These are phyloP conservation scores for Brachymystax lenok DNA, from an alignment of 2,797 vertebrate genomes.

Conservation along the genomic window DNA sequence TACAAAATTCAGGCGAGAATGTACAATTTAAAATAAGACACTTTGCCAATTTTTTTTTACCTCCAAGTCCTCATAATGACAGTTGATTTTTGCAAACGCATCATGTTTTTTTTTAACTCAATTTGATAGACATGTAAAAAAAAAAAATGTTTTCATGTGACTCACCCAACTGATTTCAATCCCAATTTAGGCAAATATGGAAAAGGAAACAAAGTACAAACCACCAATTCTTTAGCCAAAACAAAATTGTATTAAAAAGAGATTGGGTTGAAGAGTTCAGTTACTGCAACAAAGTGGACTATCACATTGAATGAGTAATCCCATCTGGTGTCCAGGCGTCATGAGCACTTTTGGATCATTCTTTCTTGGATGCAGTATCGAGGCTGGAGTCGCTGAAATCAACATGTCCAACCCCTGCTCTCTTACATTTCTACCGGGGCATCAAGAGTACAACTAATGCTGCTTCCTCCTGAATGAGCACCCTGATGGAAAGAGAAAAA, in stretches of 20 bases:
- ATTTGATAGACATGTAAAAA: too few species aligned
- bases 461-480: constrained; percentile 85
- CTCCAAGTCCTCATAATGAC: too few species aligned
- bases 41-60: too few species aligned
- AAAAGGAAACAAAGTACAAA: background rate
- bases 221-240: constrained; percentile 68
- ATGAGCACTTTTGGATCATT: constrained; percentile 26
- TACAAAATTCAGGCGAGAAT: too few species aligned
- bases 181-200: background rate
- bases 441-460: constrained; percentile 69
- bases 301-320: constrained; percentile 34
- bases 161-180: background rate
- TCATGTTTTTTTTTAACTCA: too few species aligned
- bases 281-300: constrained; percentile 62
- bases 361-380: constrained; percentile 23
- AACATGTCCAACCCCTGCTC: constrained; percentile 68
- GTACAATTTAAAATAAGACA: too few species aligned
- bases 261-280: constrained; percentile 69
- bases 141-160: too few species aligned
- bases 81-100: too few species aligned
- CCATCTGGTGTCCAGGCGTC: constrained; percentile 31
- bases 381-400: constrained; percentile 59
- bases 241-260: constrained; percentile 79
- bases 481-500: constrained; percentile 60
- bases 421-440: constrained; percentile 51